Percentiles rank a stretch among this genome's conserved stretches.
Evolutionary conservation across 2,888 invertebrate genomes (phyloP).

Genomic region (Nebria brevicollis): DNA sequence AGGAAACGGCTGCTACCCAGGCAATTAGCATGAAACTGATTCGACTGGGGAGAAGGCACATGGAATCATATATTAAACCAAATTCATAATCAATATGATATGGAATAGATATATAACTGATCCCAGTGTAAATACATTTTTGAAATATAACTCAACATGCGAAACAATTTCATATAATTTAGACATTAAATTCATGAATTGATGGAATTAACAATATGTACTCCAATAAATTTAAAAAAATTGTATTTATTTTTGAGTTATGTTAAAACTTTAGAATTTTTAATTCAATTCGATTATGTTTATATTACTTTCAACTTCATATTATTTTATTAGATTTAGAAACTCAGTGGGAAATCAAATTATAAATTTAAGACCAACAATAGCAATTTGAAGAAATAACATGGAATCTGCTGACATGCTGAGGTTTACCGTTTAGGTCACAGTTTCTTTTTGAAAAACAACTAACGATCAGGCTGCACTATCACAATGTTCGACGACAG

Average conservation of each 20-base stretch:
- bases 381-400: background rate
- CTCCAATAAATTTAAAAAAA: too few species aligned
- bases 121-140: background rate
- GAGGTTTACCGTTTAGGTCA: background rate
- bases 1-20: background rate
- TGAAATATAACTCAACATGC: background rate
- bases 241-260: too few species aligned
- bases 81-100: background rate
- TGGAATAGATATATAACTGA: background rate
- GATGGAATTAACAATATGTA: too few species aligned
- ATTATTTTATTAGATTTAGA: too few species aligned
- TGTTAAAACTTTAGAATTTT: too few species aligned
- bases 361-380: background rate
- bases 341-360: too few species aligned
- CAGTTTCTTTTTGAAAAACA: background rate
- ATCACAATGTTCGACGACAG: background rate
- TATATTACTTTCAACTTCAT: too few species aligned
- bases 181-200: too few species aligned
- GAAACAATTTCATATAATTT: too few species aligned
- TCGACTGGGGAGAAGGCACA: background rate
- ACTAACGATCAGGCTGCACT: background rate
- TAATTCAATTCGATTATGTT: too few species aligned
- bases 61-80: slow-evolving; percentile 4
- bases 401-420: background rate
- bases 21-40: slow-evolving; percentile 4